Evolutionary conservation across 2,113 vertebrate genomes (phyloP).

Genomic region (Xenopus tropicalis): DNA sequence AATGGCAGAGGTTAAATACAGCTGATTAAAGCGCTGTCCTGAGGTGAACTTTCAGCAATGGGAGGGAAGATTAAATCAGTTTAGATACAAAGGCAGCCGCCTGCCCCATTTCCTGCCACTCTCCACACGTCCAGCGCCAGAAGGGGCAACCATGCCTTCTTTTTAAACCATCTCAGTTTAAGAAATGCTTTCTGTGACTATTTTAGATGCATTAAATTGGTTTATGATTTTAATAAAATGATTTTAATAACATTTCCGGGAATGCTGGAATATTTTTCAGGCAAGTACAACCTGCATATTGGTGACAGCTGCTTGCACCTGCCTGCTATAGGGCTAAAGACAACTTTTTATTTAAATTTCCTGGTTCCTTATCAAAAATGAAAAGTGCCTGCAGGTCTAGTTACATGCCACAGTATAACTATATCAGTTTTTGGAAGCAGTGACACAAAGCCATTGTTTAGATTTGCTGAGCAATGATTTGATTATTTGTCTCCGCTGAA

Average conservation of each 20-base stretch:
- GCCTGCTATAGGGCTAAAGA: no score
- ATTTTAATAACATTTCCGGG: no score
- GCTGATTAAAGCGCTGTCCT: conserved; percentile 32
- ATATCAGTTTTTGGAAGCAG: conserved; percentile 11
- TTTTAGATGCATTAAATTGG: no score
- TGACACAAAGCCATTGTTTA: conserved; percentile 22
- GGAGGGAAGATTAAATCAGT: not conserved
- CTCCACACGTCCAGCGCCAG: not conserved
- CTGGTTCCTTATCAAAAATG: no score
- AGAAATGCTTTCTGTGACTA: not conserved
- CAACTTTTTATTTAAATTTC: no score
- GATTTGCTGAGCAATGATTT: conserved; percentile 18
- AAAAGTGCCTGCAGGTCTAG: not conserved
- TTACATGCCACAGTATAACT: conserved; percentile 17
- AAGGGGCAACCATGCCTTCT: no score
- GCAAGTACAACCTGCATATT: no score
- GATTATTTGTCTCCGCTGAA: conserved; percentile 30
- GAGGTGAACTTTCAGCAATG: conserved; percentile 7
- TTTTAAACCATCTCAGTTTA: not conserved
- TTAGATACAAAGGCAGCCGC: not conserved
- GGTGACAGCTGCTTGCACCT: no score
- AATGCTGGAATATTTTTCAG: no score
- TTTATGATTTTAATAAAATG: no score
- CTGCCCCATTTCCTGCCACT: not conserved
- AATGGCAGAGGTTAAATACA: conserved; percentile 34